phyloP scores from a whole-genome alignment of 1,140 invertebrate species.

The Asbolus verrucosus region DNA sequence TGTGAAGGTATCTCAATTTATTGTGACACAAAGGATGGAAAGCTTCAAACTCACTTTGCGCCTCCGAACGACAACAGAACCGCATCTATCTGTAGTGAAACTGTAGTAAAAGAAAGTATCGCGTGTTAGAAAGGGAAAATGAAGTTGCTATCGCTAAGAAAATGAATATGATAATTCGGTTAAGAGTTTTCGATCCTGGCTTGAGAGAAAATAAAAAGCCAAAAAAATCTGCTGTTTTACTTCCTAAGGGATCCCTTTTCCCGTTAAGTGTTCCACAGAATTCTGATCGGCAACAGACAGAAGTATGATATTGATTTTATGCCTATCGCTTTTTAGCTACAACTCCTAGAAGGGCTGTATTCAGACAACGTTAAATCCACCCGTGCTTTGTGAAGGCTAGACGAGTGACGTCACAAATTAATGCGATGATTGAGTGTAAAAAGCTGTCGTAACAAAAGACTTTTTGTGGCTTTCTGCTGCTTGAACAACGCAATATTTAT shows the following conservation, averaged over 20 bases:
- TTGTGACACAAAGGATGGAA: constrained; percentile 23
- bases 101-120: constrained; percentile 27
- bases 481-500: neutral
- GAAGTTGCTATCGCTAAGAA: constrained; percentile 15
- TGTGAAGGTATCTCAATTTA: constrained; percentile 2
- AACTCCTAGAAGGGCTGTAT: neutral
- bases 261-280: constrained; percentile 5
- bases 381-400: constrained; percentile 16
- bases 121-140: constrained; percentile 20
- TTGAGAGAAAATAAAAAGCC: constrained; percentile 17
- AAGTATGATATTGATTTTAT: constrained; percentile 33
- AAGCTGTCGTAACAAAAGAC: constrained; percentile 19
- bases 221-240: constrained; percentile 17
- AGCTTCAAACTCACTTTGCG: neutral
- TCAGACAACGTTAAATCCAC: constrained; percentile 1
- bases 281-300: constrained; percentile 24
- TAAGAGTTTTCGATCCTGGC: constrained; percentile 16
- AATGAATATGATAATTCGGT: constrained; percentile 20
- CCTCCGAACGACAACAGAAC: constrained; percentile 11
- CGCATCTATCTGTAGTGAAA: constrained; percentile 3
- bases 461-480: constrained; percentile 11
- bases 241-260: constrained; percentile 8
- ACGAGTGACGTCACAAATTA: constrained; percentile 10
- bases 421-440: constrained; percentile 15
- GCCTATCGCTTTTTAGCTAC: constrained; percentile 24